Conservation (phyloP, 2,113 vertebrate genomes). For the Rhinopomastus cyanomelas region DNA sequence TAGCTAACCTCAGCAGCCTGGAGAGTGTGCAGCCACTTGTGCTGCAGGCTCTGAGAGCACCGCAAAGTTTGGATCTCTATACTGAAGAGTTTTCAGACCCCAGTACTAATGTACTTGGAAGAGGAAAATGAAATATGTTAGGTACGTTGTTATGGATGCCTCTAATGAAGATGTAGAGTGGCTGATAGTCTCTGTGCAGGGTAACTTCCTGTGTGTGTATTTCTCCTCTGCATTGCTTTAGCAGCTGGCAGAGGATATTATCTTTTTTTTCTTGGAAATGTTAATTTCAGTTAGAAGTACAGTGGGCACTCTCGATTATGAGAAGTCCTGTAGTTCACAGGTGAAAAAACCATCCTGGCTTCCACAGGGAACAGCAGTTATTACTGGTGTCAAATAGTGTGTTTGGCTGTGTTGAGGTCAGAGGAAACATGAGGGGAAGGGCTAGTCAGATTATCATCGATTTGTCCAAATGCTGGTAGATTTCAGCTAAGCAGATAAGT, state of each 20-base stretch:
- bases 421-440: neutral
- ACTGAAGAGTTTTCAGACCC: neutral
- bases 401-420: neutral
- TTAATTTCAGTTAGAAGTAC: neutral
- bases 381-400: neutral
- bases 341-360: neutral
- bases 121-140: neutral
- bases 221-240: neutral
- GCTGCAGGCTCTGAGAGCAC: neutral
- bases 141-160: neutral
- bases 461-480: neutral
- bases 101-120: neutral
- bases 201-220: neutral
- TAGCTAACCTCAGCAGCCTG: neutral
- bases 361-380: neutral
- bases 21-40: neutral
- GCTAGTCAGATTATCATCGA: neutral
- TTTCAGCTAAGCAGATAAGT: neutral
- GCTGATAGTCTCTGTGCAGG: neutral
- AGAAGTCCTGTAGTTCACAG: neutral
- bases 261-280: neutral
- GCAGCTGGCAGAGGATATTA: neutral
- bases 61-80: neutral
- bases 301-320: neutral
- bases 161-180: neutral